phyloP scores from a whole-genome alignment of 2,113 vertebrate species.

The Poicephalus gulielmi region DNA sequence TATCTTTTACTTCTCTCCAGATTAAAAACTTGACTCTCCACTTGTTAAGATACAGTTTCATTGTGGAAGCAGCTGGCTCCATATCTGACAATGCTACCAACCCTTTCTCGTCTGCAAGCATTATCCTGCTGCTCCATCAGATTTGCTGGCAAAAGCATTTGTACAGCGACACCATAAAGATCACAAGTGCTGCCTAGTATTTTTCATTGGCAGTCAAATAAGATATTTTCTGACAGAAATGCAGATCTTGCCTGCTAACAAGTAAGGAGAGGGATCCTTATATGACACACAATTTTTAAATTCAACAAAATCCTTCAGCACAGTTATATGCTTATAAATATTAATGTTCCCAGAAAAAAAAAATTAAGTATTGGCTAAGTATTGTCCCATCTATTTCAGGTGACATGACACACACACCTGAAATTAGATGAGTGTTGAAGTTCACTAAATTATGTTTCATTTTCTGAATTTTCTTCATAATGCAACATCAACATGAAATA shows the following conservation, averaged over 20 bases:
- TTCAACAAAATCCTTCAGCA: not conserved
- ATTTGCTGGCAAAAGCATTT: not conserved
- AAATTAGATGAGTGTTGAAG: not conserved
- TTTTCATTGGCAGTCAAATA: not conserved
- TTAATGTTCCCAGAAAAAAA: not conserved
- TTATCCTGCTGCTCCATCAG: not conserved
- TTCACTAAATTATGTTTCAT: not conserved
- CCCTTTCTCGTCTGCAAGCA: not conserved
- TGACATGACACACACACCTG: not conserved
- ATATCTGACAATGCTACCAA: not conserved
- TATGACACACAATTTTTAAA: not conserved
- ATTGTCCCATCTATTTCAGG: not conserved
- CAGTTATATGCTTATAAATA: not conserved
- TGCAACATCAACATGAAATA: not conserved
- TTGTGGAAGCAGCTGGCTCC: not conserved
- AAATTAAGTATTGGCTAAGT: not conserved
- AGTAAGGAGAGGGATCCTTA: not conserved
- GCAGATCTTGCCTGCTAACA: not conserved
- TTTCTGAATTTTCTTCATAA: slow-evolving; percentile 4
- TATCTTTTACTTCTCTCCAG: not conserved
- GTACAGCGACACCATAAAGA: not conserved
- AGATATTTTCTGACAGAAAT: not conserved
- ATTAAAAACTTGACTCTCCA: not conserved
- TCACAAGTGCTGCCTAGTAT: not conserved
- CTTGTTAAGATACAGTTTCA: not conserved